phyloP scores from a whole-genome alignment of 2,888 invertebrate species.

The Heterodera filipjevi region DNA sequence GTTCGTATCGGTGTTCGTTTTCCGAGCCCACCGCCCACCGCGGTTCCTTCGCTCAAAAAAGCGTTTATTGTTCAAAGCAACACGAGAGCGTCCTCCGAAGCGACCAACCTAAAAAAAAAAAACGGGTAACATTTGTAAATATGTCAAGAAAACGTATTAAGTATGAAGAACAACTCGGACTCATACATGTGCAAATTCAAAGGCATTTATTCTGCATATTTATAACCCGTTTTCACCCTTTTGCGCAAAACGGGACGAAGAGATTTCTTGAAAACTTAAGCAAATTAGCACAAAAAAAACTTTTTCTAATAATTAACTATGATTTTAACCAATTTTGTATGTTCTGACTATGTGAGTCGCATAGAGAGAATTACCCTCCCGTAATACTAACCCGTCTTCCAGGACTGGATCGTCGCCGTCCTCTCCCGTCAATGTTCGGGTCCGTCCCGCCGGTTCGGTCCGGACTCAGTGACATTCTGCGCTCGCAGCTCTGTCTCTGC shows the following conservation, averaged over 20 bases:
- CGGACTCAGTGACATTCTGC: not conserved
- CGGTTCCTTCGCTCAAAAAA: constrained; percentile 10
- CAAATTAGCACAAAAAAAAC: not conserved
- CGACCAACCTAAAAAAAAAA: not conserved
- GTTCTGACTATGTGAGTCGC: no score
- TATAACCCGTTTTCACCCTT: no score
- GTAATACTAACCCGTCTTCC: not conserved
- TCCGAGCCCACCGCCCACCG: not conserved
- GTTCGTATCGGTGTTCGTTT: not conserved
- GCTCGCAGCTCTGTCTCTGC: not conserved
- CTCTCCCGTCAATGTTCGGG: not conserved
- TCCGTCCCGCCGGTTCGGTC: constrained; percentile 3
- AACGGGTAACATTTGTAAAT: not conserved
- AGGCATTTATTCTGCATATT: no score
- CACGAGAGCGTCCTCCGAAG: not conserved
- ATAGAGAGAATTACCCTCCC: no score
- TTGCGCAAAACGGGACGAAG: no score
- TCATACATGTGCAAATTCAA: no score
- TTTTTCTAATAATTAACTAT: no score
- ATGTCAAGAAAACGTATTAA: no score
- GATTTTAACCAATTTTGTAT: not conserved
- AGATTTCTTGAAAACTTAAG: no score
- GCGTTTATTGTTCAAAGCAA: not conserved
- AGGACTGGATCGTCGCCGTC: not conserved
- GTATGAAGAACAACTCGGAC: no score